These are phyloP conservation scores for Limnephilus auricula DNA, from an alignment of 2,888 invertebrate genomes.

Conservation along the genomic window DNA sequence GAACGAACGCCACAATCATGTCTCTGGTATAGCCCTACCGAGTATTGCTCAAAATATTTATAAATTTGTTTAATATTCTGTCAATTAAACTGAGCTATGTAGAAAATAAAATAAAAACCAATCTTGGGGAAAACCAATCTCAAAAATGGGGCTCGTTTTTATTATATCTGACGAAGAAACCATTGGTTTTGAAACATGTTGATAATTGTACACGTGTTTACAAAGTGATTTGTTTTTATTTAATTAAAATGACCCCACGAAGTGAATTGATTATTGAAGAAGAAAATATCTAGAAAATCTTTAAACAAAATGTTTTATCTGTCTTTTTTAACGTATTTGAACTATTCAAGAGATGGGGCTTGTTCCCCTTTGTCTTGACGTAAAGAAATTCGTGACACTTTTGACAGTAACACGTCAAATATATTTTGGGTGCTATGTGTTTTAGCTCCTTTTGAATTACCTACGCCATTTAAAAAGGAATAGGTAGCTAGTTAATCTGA, in stretches of 20 bases:
- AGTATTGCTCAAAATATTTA: not conserved
- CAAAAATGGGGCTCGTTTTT: too few relatives aligned
- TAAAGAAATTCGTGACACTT: not conserved
- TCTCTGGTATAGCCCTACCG: not conserved
- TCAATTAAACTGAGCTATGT: not conserved
- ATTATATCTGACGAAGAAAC: too few relatives aligned
- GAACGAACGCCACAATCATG: not conserved
- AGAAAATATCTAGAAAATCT: too few relatives aligned
- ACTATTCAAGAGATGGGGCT: not conserved
- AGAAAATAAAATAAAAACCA: too few relatives aligned
- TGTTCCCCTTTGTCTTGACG: too few relatives aligned
- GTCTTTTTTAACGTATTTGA: not conserved
- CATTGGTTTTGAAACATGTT: too few relatives aligned
- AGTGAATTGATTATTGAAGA: too few relatives aligned
- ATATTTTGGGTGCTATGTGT: not conserved
- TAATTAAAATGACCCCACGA: too few relatives aligned
- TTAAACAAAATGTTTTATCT: not conserved
- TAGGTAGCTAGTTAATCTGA: not conserved
- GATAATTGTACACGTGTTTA: too few relatives aligned
- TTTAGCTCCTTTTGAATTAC: not conserved
- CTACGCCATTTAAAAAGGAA: not conserved
- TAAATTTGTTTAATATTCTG: not conserved
- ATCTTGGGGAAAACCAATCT: too few relatives aligned
- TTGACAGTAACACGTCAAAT: not conserved
- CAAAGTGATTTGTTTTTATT: too few relatives aligned